phyloP scores from a whole-genome alignment of 2,888 invertebrate species.

The Prenolepis imparis region DNA sequence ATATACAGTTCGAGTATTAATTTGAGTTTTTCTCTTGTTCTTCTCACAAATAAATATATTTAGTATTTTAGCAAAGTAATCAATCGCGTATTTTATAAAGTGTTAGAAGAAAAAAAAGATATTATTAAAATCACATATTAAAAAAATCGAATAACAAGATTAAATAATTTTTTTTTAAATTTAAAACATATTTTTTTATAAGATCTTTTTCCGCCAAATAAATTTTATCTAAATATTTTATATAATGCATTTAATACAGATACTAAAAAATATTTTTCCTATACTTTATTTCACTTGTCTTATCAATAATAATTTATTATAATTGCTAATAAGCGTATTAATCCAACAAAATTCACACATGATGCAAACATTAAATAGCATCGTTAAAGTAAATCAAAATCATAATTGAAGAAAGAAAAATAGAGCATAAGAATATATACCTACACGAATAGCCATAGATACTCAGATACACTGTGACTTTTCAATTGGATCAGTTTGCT shows the following conservation, averaged over 20 bases:
- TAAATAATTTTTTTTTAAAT: conserved; percentile 8
- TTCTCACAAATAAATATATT: not conserved
- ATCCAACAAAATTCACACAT: not conserved
- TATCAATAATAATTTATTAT: not conserved
- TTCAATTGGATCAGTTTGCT: not conserved
- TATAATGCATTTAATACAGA: not conserved
- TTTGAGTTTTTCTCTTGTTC: not conserved
- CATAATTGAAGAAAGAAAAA: not conserved
- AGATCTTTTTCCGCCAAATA: not conserved
- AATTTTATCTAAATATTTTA: not conserved
- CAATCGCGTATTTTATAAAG: not conserved
- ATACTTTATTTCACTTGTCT: not conserved
- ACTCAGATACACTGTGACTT: not conserved
- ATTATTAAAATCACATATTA: not conserved
- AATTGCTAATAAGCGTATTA: not conserved
- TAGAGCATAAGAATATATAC: not conserved
- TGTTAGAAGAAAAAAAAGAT: not conserved
- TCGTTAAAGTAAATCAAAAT: not conserved
- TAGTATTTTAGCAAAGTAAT: not conserved
- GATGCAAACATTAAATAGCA: not conserved
- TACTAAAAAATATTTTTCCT: conserved; percentile 9
- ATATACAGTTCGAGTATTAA: not conserved
- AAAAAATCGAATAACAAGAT: not conserved
- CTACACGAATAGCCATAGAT: not conserved
- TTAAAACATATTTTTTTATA: conserved; percentile 20